Conservation (phyloP, 2,888 invertebrate genomes). For the Megastigmus dorsalis region DNA sequence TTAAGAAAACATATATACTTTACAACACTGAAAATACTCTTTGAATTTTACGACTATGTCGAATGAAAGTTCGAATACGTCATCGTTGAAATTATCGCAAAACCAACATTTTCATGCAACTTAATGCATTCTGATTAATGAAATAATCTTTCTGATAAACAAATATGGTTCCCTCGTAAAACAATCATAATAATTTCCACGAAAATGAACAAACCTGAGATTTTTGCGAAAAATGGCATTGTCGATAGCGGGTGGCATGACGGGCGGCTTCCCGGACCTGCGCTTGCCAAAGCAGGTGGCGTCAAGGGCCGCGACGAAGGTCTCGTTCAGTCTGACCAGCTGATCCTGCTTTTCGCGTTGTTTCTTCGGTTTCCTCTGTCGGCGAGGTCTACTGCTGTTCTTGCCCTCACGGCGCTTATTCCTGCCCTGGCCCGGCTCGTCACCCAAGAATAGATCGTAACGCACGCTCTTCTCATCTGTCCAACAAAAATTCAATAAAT, state of each 20-base stretch:
- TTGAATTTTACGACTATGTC: no score
- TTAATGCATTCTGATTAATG: no score
- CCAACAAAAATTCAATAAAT: no score
- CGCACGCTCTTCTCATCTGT: slow-evolving; percentile 52
- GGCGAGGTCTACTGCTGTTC: neutral
- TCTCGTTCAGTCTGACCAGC: slow-evolving; percentile 62
- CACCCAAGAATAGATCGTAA: slow-evolving; percentile 61
- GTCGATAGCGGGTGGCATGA: slow-evolving; percentile 65
- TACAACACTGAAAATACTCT: no score
- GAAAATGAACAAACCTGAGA: slow-evolving; percentile 61
- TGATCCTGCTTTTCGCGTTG: slow-evolving; percentile 60
- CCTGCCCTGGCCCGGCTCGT: slow-evolving; percentile 57
- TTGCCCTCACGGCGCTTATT: slow-evolving; percentile 44
- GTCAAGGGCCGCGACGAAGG: slow-evolving; percentile 60
- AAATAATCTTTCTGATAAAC: no score
- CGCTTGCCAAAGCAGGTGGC: slow-evolving; percentile 53
- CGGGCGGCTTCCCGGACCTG: slow-evolving; percentile 49
- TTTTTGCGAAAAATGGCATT: slow-evolving; percentile 64
- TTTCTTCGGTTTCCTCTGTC: slow-evolving; percentile 57
- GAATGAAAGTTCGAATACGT: no score
- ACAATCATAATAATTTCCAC: no score
- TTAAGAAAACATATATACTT: no score
- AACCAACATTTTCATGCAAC: no score
- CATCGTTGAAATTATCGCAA: no score
- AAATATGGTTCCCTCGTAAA: no score